Conservation (phyloP, 2,797 vertebrate genomes). For the Rhincodon typus region DNA sequence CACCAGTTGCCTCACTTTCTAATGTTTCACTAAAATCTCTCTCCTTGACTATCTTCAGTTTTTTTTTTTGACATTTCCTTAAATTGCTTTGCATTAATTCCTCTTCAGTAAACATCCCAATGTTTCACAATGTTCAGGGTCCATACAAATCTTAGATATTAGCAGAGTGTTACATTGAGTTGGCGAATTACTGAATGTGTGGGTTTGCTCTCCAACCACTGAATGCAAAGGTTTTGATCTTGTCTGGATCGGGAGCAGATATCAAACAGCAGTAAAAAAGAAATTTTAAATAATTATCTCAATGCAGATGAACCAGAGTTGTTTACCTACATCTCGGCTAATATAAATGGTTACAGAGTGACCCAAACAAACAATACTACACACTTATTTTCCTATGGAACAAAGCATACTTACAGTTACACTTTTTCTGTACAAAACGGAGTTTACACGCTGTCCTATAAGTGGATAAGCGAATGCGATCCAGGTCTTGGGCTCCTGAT, state of each 20-base stretch:
- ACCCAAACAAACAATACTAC: not conserved
- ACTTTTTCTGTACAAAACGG: conserved; percentile 98
- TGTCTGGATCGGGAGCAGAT: not conserved
- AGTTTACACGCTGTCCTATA: conserved; percentile 98
- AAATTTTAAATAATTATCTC: not conserved
- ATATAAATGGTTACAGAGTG: not conserved
- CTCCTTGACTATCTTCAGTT: too few relatives aligned
- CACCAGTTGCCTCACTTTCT: not conserved
- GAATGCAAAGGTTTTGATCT: not conserved
- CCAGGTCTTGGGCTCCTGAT: conserved; percentile 92
- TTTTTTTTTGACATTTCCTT: not conserved
- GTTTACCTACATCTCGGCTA: not conserved
- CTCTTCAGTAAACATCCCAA: not conserved
- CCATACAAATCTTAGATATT: not conserved
- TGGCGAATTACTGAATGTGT: not conserved
- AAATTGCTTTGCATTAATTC: not conserved
- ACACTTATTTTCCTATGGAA: not conserved
- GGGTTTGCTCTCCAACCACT: not conserved
- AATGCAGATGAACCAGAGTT: not conserved
- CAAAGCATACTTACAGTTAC: conserved; percentile 78
- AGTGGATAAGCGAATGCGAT: conserved; percentile 93
- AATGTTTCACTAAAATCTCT: not conserved
- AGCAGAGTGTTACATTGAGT: not conserved
- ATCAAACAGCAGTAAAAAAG: not conserved
- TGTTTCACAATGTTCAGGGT: not conserved